Conservation (phyloP, 2,113 vertebrate species). For the Siphamia tubifer region DNA sequence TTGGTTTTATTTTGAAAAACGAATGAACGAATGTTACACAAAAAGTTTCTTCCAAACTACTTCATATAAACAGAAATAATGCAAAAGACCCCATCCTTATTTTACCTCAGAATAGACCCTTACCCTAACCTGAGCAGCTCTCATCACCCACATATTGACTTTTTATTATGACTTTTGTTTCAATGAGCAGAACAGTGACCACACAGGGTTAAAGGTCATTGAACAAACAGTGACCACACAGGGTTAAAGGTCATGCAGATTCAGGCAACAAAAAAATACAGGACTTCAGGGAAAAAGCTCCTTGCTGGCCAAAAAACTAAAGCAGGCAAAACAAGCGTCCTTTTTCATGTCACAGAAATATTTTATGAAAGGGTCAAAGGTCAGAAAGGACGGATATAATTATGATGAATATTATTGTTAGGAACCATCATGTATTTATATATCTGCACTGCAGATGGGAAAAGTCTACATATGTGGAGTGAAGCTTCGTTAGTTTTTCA, state of each 20-base stretch:
- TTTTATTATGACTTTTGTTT: too few relatives aligned
- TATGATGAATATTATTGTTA: background rate
- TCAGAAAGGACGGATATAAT: background rate
- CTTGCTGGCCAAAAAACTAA: background rate
- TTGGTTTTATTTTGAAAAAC: too few relatives aligned
- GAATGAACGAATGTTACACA: too few relatives aligned
- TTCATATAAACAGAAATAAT: background rate
- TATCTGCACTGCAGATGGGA: slow-evolving; percentile 45
- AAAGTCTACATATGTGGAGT: background rate
- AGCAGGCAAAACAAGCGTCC: background rate
- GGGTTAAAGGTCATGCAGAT: slow-evolving; percentile 16
- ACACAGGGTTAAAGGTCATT: slow-evolving; percentile 4
- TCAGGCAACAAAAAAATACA: background rate
- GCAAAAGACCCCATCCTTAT: too few relatives aligned
- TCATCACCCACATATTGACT: background rate
- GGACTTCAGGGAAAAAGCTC: background rate
- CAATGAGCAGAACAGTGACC: background rate
- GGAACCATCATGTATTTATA: too few relatives aligned
- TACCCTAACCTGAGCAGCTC: too few relatives aligned
- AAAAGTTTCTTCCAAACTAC: background rate
- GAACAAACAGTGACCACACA: background rate
- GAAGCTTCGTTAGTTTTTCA: too few relatives aligned
- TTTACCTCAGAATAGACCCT: background rate
- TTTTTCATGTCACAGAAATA: background rate
- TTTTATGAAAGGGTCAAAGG: background rate